Evolutionary conservation across 1,140 invertebrate species (phyloP).

Genomic region (Philaenus spumarius): DNA sequence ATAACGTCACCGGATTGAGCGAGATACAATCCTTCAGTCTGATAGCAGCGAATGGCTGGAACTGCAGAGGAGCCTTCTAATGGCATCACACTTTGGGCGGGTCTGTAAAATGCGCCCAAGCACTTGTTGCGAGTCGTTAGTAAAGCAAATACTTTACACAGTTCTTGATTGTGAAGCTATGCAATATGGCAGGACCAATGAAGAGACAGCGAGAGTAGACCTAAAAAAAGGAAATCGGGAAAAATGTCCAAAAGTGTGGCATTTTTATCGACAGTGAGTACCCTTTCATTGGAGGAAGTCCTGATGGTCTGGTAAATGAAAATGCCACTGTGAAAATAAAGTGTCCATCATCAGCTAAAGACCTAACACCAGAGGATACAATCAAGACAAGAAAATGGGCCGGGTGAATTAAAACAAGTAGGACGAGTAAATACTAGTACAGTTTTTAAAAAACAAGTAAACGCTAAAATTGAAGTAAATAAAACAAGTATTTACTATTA

Average conservation of each 20-base stretch:
- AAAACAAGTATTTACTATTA: too few relatives aligned
- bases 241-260: not conserved
- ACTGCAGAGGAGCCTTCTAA: conserved; percentile 31
- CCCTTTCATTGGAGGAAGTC: not conserved
- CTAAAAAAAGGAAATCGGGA: not conserved
- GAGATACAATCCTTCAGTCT: conserved; percentile 30
- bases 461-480: too few relatives aligned
- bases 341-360: too few relatives aligned
- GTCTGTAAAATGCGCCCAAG: conserved; percentile 30
- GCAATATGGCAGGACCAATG: not conserved
- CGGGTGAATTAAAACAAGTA: too few relatives aligned
- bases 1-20: conserved; percentile 26
- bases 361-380: not conserved
- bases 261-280: not conserved
- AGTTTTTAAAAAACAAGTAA: too few relatives aligned
- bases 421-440: too few relatives aligned
- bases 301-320: too few relatives aligned
- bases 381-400: too few relatives aligned
- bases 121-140: conserved; percentile 25
- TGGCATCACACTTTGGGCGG: conserved; percentile 36
- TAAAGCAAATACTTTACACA: conserved; percentile 28
- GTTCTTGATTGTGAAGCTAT: not conserved
- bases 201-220: not conserved
- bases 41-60: conserved; percentile 31
- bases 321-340: too few relatives aligned